Evolutionary conservation across 2,888 invertebrate genomes (phyloP), one percentile per base, ranked within the genome.

Genomic region (Dynastes maya): DNA sequence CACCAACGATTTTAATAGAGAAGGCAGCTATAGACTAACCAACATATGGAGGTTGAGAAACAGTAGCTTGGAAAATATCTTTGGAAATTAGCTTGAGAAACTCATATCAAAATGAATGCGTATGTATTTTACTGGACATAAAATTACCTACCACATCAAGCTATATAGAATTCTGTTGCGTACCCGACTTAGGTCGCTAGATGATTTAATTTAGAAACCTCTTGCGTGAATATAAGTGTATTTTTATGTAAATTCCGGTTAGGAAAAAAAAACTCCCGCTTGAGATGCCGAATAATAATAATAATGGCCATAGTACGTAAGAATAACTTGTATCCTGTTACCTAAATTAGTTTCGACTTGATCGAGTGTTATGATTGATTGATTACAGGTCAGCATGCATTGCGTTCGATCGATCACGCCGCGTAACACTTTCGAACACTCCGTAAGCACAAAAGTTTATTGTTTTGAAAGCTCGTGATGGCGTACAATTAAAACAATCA

Each of bases 361-460:
- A 70, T 70, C n/a, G 70, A 70, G 37, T 70, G 70, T 70, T 70
- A 53, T 70, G 70, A 70, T 70, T 70, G 70, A 70, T 70, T 53
- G 70, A 70, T 70, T 70, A 53, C 32, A 32, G 70, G 51, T 70
- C 29, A 53, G 70, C 70, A 53, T 68, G 68, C 22, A 51, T 13
- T 70, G 68, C 53, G 53, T 8, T 51, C 68, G 53, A 70, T 70
- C 68, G 51, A 70, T 70, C 68, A 70, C n/a, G 1, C 22, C n/a
- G 49, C 22, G n/a, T 45, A 51, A 27, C 68, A 70, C 53, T 29
- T 67, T 61, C n/a, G 29, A 51, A 29, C 45, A 9, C 2, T 45
- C 9, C 8, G 9, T 45, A 51, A n/a, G 11, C 22, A 2, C 27
- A 5, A 27, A 22, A 49, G 22, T 49, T 70, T 53, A 70, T 70